A percentile compares a stretch with the other conserved stretches of the same genome.
These are phyloP conservation scores for Falco novaeseelandiae DNA, from an alignment of 2,797 vertebrate genomes.

Conservation along the genomic window DNA sequence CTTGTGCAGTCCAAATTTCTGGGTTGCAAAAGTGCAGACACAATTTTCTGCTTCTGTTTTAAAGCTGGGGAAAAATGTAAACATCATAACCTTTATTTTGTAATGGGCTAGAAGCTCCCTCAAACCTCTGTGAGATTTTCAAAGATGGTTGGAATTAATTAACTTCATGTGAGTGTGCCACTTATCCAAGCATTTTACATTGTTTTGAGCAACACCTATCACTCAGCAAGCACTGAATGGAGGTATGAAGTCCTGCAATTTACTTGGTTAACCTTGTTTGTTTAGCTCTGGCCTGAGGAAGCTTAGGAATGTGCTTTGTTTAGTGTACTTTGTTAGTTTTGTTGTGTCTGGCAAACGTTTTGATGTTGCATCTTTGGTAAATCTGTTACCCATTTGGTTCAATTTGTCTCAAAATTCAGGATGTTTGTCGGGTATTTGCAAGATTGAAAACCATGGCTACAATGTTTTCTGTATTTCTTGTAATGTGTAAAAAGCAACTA, in stretches of 20 bases:
- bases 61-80: neutral
- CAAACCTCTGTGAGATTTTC: neutral
- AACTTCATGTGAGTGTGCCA: neutral
- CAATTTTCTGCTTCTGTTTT: neutral
- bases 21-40: neutral
- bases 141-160: neutral
- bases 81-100: neutral
- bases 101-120: neutral
- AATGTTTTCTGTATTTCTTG: neutral
- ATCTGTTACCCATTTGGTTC: neutral
- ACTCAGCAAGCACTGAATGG: accelerated
- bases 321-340: neutral
- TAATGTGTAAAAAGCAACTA: neutral
- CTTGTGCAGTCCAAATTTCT: neutral
- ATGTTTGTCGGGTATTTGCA: neutral
- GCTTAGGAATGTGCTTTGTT: neutral
- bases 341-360: neutral
- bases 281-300: neutral
- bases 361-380: neutral
- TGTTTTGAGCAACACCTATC: neutral
- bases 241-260: neutral
- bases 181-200: neutral
- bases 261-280: neutral
- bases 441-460: neutral
- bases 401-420: neutral